phyloP scores from a whole-genome alignment of 2,113 vertebrate species.

The Oryzias celebensis region DNA sequence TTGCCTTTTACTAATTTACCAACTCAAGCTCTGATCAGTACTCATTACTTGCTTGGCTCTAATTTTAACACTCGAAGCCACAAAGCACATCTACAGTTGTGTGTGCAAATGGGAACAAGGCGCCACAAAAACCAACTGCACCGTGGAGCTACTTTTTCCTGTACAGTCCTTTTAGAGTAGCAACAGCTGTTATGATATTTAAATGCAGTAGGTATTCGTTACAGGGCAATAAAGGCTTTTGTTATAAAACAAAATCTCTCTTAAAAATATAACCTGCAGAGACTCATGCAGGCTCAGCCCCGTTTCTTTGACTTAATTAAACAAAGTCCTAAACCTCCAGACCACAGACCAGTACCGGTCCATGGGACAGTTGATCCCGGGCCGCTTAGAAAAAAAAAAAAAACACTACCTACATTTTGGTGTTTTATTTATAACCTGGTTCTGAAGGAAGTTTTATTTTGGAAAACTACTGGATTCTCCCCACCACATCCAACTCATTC shows the following conservation, averaged over 20 bases:
- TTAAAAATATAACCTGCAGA: conserved; percentile 39
- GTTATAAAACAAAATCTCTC: conserved; percentile 55
- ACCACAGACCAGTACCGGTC: conserved; percentile 5
- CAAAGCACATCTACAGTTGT: conserved; percentile 22
- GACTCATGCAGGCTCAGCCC: conserved; percentile 30
- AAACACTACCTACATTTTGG: no score
- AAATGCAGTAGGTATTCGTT: conserved; percentile 61
- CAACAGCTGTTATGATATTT: conserved; percentile 57
- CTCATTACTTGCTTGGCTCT: conserved; percentile 22
- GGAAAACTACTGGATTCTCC: no score
- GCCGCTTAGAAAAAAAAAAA: no score
- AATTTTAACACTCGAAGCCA: conserved; percentile 38
- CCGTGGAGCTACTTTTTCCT: conserved; percentile 5
- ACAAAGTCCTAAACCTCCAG: conserved; percentile 34
- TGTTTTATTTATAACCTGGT: no score
- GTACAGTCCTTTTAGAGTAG: conserved; percentile 39
- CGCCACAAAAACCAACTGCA: no score
- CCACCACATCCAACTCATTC: no score
- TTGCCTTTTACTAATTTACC: conserved; percentile 30
- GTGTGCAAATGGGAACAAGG: background rate
- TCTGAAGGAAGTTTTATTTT: no score
- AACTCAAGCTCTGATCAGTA: conserved; percentile 34
- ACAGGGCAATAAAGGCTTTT: conserved; percentile 58
- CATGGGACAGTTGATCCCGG: conserved; percentile 10
- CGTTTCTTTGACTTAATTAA: conserved; percentile 23